A percentile compares a stretch with the other conserved stretches of the same genome.
These are phyloP conservation scores for Thelaira solivaga DNA, from an alignment of 2,888 invertebrate species.

Conservation along the genomic window DNA sequence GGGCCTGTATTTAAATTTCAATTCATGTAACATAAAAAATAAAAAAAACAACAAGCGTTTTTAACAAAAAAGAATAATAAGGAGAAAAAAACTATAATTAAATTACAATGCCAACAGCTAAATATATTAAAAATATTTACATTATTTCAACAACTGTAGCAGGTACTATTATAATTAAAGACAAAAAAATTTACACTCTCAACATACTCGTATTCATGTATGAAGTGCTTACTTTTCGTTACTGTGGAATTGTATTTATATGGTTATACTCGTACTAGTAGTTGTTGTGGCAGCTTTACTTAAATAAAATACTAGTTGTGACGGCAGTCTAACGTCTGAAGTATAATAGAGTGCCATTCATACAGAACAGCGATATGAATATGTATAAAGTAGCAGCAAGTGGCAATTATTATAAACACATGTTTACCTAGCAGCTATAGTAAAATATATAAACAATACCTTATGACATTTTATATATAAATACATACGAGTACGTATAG, in stretches of 20 bases:
- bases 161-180: slow-evolving; percentile 10
- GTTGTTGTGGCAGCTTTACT: slow-evolving; percentile 1
- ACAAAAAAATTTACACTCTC: not conserved
- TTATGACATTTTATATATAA: slow-evolving; percentile 38
- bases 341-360: slow-evolving; percentile 18
- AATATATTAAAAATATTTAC: slow-evolving; percentile 15
- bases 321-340: slow-evolving; percentile 2
- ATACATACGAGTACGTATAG: too few relatives aligned
- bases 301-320: slow-evolving; percentile 2
- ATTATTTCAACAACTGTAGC: not conserved
- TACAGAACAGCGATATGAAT: not conserved
- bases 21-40: too few relatives aligned
- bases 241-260: not conserved
- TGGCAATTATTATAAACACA: slow-evolving; percentile 8
- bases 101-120: slow-evolving; percentile 52
- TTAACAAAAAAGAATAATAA: not conserved
- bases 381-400: slow-evolving; percentile 1
- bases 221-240: not conserved
- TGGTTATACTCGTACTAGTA: not conserved
- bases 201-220: not conserved
- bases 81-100: slow-evolving; percentile 48
- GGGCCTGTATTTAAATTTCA: too few relatives aligned
- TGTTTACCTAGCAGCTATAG: slow-evolving; percentile 9
- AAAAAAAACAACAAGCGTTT: too few relatives aligned
- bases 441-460: slow-evolving; percentile 34